These are phyloP conservation scores for Neomorphus geoffroyi DNA, from an alignment of 2,797 vertebrate genomes.

Conservation along the genomic window DNA sequence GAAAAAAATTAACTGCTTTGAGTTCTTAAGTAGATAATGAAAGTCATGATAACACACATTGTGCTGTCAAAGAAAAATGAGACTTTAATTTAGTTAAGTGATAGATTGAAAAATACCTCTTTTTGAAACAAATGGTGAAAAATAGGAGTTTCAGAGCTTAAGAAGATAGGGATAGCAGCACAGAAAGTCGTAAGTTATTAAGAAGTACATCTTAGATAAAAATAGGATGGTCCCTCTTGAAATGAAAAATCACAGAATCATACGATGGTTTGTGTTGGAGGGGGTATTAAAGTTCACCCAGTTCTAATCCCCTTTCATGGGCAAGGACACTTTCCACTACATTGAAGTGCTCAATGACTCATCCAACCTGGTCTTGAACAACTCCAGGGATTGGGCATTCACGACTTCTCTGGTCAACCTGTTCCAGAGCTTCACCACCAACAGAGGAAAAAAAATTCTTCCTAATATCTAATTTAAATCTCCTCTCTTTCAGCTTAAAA, in stretches of 20 bases:
- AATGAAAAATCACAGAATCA: neutral
- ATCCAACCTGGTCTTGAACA: too few relatives aligned
- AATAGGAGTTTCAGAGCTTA: neutral
- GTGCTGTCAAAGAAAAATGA: constrained; percentile 53
- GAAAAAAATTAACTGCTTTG: neutral
- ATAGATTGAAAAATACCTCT: constrained; percentile 14
- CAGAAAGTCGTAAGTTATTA: neutral
- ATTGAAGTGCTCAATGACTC: too few relatives aligned
- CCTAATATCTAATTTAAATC: too few relatives aligned
- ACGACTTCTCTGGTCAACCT: too few relatives aligned
- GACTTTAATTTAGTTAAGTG: constrained; percentile 14
- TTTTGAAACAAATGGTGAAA: neutral
- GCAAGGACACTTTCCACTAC: too few relatives aligned
- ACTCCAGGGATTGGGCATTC: too few relatives aligned
- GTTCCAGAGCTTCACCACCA: too few relatives aligned
- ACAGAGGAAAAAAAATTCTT: too few relatives aligned
- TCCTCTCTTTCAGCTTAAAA: too few relatives aligned
- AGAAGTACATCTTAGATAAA: neutral
- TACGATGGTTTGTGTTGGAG: too few relatives aligned
- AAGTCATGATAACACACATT: constrained; percentile 29
- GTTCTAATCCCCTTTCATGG: too few relatives aligned
- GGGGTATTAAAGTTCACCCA: too few relatives aligned
- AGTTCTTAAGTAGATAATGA: constrained; percentile 12
- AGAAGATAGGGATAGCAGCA: neutral
- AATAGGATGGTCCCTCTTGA: neutral